phyloP scores from a whole-genome alignment of 2,113 vertebrate species.

The Pao palembangensis region DNA sequence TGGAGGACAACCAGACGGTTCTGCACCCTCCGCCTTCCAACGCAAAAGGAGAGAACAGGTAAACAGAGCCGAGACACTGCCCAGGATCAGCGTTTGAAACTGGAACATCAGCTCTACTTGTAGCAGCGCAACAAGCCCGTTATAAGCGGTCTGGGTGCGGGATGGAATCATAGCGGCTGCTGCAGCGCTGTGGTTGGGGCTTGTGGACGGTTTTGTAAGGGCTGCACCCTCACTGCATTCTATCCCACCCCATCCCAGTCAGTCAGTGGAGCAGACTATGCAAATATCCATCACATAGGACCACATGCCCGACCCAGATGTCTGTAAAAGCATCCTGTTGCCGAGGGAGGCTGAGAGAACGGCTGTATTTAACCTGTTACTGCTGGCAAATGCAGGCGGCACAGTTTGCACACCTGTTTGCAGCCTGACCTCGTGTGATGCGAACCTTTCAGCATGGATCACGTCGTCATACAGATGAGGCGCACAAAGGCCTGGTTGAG shows the following conservation, averaged over 20 bases:
- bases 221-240: constrained; percentile 8
- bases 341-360: background rate
- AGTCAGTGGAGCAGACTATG: background rate
- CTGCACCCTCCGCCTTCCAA: constrained; percentile 89
- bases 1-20: constrained; percentile 97
- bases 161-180: background rate
- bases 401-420: constrained; percentile 46
- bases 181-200: background rate
- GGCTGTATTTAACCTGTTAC: background rate
- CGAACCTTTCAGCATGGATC: no score
- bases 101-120: background rate
- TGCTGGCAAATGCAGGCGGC: background rate
- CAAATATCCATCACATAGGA: background rate
- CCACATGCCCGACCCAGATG: background rate
- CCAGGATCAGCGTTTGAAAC: background rate
- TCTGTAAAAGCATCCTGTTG: background rate
- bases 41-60: constrained; percentile 88
- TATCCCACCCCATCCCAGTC: constrained; percentile 13
- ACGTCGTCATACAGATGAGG: no score
- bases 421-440: constrained; percentile 48
- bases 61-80: constrained; percentile 40
- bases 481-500: no score
- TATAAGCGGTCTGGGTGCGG: background rate
- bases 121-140: background rate
- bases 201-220: constrained; percentile 1